phyloP scores from a whole-genome alignment of 2,888 invertebrate genomes.

The Pollenia griseotomentosa region DNA sequence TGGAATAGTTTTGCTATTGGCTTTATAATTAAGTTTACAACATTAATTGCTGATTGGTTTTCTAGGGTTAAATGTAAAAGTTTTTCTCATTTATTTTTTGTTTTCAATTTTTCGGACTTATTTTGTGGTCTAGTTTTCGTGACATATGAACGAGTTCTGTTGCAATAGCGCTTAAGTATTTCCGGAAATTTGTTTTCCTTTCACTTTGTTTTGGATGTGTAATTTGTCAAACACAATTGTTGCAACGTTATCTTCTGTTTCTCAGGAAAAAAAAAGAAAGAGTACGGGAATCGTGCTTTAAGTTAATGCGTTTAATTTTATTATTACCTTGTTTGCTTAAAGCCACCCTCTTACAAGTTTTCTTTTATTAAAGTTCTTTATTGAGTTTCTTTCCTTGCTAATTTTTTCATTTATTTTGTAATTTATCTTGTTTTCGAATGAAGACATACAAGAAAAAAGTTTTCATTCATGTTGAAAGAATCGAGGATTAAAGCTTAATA shows the following conservation, averaged over 20 bases:
- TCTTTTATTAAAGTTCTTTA: constrained; percentile 13
- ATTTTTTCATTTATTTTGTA: constrained; percentile 39
- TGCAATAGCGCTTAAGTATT: not conserved
- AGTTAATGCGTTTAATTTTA: constrained; percentile 48
- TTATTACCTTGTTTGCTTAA: constrained; percentile 43
- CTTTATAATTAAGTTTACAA: constrained; percentile 53
- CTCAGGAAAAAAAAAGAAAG: no score
- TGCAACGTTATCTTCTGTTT: not conserved
- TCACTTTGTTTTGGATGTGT: constrained; percentile 10
- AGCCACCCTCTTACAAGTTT: not conserved
- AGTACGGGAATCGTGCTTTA: not conserved
- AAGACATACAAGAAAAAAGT: constrained; percentile 24
- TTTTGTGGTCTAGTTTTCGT: not conserved
- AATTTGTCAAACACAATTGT: constrained; percentile 44
- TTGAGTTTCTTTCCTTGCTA: not conserved
- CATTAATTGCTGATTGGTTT: constrained; percentile 46
- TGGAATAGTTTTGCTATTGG: constrained; percentile 46
- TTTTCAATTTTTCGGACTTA: not conserved
- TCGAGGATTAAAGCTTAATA: constrained; percentile 52
- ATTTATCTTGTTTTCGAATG: constrained; percentile 52
- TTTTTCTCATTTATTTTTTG: constrained; percentile 4
- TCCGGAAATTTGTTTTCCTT: constrained; percentile 28
- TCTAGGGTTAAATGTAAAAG: constrained; percentile 28
- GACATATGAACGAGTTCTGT: no score
- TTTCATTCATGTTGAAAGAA: constrained; percentile 28